Conservation (phyloP, 2,113 vertebrate genomes). For the Calyptommatus sinebrachiatus region DNA sequence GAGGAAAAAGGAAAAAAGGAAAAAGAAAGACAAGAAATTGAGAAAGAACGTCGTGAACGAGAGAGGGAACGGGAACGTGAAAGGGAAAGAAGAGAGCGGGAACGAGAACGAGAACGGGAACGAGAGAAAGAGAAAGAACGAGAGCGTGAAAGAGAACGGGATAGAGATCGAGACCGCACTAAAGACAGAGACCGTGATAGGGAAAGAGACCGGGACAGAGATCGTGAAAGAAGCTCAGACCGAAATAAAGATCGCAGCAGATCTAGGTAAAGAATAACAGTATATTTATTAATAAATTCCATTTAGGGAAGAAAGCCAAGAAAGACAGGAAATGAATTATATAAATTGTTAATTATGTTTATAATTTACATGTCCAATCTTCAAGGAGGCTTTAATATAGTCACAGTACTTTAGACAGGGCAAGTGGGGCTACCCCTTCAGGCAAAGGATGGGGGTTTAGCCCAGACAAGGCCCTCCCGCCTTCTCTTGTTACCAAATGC, state of each 20-base stretch:
- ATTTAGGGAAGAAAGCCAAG: background rate
- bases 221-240: constrained; percentile 81
- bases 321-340: background rate
- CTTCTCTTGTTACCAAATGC: too few relatives aligned
- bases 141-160: constrained; percentile 86
- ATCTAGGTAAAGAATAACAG: constrained; percentile 79
- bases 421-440: too few relatives aligned
- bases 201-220: constrained; percentile 86
- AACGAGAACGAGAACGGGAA: constrained; percentile 88
- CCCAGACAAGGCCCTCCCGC: too few relatives aligned
- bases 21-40: constrained; percentile 93
- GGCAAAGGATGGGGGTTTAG: too few relatives aligned
- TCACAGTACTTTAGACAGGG: too few relatives aligned
- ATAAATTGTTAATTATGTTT: background rate
- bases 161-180: constrained; percentile 85
- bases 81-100: constrained; percentile 92
- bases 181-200: constrained; percentile 82
- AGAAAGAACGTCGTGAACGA: constrained; percentile 92
- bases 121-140: constrained; percentile 82
- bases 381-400: too few relatives aligned
- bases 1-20: constrained; percentile 98
- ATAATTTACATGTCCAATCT: too few relatives aligned
- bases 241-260: constrained; percentile 83
- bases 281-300: background rate
- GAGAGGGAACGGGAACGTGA: constrained; percentile 95